Percentiles rank a stretch among this genome's conserved stretches.
Evolutionary conservation across 1,140 invertebrate species (phyloP).

Genomic region (Heliconius nattereri): DNA sequence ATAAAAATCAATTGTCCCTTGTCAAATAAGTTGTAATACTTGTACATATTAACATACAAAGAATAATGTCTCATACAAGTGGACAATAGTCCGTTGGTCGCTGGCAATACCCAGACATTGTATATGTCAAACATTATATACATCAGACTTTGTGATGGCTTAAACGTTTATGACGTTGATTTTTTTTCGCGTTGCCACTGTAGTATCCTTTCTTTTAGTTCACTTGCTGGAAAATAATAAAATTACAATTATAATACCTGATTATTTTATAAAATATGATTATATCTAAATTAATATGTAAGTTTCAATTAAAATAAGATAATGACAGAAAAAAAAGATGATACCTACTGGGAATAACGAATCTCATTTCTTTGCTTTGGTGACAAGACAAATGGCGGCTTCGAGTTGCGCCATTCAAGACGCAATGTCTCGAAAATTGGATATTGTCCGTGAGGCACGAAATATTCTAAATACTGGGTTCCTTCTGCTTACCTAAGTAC

Average conservation of each 20-base stretch:
- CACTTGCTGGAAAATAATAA: conserved; percentile 82
- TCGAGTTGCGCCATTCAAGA: too few species aligned
- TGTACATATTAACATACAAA: neutral
- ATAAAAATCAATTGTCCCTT: neutral
- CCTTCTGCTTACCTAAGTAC: neutral
- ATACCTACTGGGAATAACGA: too few species aligned
- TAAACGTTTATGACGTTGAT: conserved; percentile 64
- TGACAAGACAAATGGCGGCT: too few species aligned
- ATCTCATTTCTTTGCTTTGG: too few species aligned
- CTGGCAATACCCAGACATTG: conserved; percentile 64
- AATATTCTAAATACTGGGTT: too few species aligned
- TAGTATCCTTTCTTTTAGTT: conserved; percentile 89
- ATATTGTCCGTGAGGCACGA: too few species aligned
- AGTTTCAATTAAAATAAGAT: too few species aligned
- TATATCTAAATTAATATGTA: too few species aligned
- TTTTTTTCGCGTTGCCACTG: conserved; percentile 89
- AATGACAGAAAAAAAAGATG: too few species aligned
- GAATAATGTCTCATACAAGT: conserved; percentile 65
- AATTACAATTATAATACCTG: too few species aligned
- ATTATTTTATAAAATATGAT: too few species aligned
- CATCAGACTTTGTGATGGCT: conserved; percentile 71
- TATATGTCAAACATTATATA: conserved; percentile 68
- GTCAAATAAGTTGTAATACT: neutral
- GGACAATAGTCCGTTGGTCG: conserved; percentile 66
- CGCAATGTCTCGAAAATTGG: too few species aligned